A percentile compares a stretch with the other conserved stretches of the same genome.
phyloP scores from a whole-genome alignment of 30 jellyfish, hydroid and myxozoan genomes.

The Phacellophora camtschatica region DNA sequence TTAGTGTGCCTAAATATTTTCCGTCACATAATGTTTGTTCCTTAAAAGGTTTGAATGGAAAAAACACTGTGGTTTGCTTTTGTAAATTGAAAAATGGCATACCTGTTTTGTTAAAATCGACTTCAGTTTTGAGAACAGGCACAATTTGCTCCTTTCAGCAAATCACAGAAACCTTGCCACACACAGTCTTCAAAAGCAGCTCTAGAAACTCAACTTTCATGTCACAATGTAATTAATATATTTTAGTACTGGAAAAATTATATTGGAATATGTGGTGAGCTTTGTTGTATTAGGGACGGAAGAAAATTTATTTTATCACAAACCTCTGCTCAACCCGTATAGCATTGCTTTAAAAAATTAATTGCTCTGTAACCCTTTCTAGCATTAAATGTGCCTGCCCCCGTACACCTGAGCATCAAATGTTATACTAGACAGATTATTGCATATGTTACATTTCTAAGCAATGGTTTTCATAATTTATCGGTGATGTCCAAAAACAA shows the following conservation, averaged over 20 bases:
- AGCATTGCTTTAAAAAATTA: neutral
- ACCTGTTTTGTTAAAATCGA: too few species aligned
- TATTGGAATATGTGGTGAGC: neutral
- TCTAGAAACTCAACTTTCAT: neutral
- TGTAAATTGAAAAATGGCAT: neutral
- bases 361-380: neutral
- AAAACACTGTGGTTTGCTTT: neutral
- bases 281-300: neutral
- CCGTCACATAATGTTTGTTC: neutral
- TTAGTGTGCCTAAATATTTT: neutral
- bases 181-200: neutral
- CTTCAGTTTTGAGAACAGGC: too few species aligned
- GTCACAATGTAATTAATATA: neutral
- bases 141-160: too few species aligned
- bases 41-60: neutral
- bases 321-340: neutral
- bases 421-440: neutral
- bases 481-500: neutral
- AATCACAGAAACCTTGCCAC: too few species aligned
- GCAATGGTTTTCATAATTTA: neutral
- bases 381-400: neutral
- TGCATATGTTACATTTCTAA: neutral
- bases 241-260: neutral
- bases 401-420: neutral
- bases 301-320: neutral